Evolutionary conservation across 2,888 invertebrate genomes (phyloP).

Genomic region (Pachymerium ferrugineum): DNA sequence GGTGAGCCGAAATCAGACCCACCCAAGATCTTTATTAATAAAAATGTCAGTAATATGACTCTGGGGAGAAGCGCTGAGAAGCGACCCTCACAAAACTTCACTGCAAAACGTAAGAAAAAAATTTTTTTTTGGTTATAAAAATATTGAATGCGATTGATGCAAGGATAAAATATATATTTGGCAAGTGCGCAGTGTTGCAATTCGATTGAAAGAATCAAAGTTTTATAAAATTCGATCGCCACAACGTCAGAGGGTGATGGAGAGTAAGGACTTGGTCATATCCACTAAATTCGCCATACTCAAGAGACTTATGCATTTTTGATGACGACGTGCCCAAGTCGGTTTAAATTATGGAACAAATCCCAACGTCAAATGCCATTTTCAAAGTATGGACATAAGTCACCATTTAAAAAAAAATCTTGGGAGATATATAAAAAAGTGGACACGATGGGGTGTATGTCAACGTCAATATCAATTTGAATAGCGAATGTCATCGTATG

Average conservation of each 20-base stretch:
- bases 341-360: neutral
- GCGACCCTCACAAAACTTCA: neutral
- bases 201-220: slow-evolving; percentile 4
- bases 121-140: neutral
- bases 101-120: neutral
- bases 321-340: neutral
- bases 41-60: no score
- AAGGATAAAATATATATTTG: neutral
- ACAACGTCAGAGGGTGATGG: slow-evolving; percentile 14
- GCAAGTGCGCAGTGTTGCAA: neutral
- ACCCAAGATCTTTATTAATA: neutral
- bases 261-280: neutral
- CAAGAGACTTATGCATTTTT: slow-evolving; percentile 9
- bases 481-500: neutral
- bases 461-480: neutral
- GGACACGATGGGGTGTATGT: neutral
- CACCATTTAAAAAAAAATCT: neutral
- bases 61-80: neutral
- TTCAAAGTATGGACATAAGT: neutral
- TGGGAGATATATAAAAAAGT: neutral
- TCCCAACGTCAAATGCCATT: neutral
- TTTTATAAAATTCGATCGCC: slow-evolving; percentile 15
- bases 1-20: neutral
- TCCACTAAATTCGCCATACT: neutral
- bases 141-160: slow-evolving; percentile 12